These are phyloP conservation scores for Perca schrenkii DNA, from an alignment of 2,113 vertebrate genomes.

Conservation along the genomic window DNA sequence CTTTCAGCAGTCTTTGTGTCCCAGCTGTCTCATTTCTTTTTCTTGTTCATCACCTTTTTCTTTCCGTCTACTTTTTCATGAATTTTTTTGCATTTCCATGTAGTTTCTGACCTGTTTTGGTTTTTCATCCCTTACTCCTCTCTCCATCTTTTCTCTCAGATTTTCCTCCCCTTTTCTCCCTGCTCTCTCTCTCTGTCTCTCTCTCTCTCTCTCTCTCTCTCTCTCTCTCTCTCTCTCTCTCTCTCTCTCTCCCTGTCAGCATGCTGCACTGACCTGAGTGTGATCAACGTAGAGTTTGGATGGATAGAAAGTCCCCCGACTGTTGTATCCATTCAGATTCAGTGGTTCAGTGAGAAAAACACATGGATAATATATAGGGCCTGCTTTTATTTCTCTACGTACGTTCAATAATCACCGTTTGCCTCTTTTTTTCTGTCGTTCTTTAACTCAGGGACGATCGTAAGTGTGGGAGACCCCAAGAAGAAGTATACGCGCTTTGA, in stretches of 20 bases:
- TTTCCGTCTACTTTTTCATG: not conserved
- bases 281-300: conserved; percentile 32
- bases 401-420: not conserved
- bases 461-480: conserved; percentile 95
- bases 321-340: conserved; percentile 53
- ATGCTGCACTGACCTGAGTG: conserved; percentile 62
- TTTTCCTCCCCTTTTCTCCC: not conserved
- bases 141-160: not conserved
- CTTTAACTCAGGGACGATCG: conserved; percentile 86
- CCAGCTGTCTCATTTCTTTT: not conserved
- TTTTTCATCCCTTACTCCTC: conserved; percentile 1
- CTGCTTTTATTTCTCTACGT: not conserved
- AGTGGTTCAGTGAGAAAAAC: not conserved
- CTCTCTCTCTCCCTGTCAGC: conserved; percentile 47
- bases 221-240: conserved; percentile 19
- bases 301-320: conserved; percentile 32
- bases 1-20: not conserved
- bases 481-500: conserved; percentile 97
- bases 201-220: conserved; percentile 1
- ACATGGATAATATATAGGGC: not conserved
- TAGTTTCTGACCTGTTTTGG: not conserved
- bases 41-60: not conserved
- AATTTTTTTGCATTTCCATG: not conserved
- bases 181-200: not conserved
- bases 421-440: conserved; percentile 3